Conservation (phyloP, 2,797 vertebrate genomes). For the Coregonus suidteri region DNA sequence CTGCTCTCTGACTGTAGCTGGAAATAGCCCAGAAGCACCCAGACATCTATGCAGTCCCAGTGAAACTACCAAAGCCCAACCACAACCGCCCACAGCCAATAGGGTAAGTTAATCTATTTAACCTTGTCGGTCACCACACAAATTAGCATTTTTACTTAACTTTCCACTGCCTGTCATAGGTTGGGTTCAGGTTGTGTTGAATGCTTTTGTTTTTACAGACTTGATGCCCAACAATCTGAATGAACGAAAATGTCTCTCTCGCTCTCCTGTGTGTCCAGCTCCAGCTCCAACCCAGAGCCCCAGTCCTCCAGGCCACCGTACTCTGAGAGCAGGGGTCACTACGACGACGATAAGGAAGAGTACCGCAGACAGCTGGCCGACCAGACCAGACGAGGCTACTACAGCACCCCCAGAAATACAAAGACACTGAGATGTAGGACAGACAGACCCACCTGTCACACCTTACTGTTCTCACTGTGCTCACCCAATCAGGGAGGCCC, state of each 20-base stretch:
- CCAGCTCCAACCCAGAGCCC: conserved; percentile 83
- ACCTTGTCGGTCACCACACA: background rate
- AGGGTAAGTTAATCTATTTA: conserved; percentile 78
- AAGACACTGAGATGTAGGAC: conserved; percentile 90
- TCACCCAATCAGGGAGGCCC: too few species aligned
- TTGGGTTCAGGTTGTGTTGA: background rate
- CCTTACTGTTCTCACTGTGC: background rate
- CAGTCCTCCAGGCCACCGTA: conserved; percentile 76
- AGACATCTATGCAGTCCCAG: conserved; percentile 94
- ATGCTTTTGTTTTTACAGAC: too few species aligned
- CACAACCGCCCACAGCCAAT: conserved; percentile 81
- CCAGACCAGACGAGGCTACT: conserved; percentile 86
- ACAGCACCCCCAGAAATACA: conserved; percentile 85
- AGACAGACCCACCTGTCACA: background rate
- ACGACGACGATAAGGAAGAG: conserved; percentile 75
- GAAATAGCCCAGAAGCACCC: conserved; percentile 97
- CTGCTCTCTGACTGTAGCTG: conserved; percentile 69
- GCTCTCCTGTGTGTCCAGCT: conserved; percentile 61
- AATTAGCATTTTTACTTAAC: background rate
- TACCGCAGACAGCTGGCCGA: conserved; percentile 88
- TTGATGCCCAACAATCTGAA: background rate
- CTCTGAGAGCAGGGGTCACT: conserved; percentile 69
- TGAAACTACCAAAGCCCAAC: conserved; percentile 88
- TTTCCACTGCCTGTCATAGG: background rate
- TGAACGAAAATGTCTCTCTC: background rate